Base-by-base conservation (phyloP, 1,140 invertebrate genomes). In the Lepidurus arcticus region DNA sequence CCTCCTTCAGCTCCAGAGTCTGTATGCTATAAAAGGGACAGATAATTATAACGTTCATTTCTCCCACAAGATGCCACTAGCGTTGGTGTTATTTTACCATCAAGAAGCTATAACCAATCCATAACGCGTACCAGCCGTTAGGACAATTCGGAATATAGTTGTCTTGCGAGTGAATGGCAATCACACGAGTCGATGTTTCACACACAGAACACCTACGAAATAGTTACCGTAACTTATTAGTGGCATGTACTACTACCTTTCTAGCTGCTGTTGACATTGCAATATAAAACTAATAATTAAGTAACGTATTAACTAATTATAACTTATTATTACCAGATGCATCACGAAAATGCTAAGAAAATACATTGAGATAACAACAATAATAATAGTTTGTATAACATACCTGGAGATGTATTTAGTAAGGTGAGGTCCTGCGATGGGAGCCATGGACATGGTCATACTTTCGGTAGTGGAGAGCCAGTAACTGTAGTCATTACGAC, bases 381-480 rank as follows among this genome's bases (percentile, higher is more conserved):
- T 26, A 26, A 26, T 26, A 26, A 26, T 26, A 26, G 2, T 0
- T 78, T 84, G 4, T 34, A 34, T 34, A 34, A 34, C 34, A 34
- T 86, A 92, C 91, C 91, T 90, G 5, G 94, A 96, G 82, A 98
- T 94, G 83, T 94, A 97, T 84, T 91, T 91, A 73, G 90, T 89
- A 44, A 96, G 91, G 82, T 95, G 91, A 45, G 86, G 87, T 10
- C 93, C 91, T 73, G 89, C 87, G 80, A 97, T 94, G 7, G 93
- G 93, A 21, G 90, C 91, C 94, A 96, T 96, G 83, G 91, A 91
- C 89, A 92, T 92, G 0, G 94, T 93, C 92, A 97, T 95, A 0
- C 92, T 91, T 83, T 96, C 94, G n/a, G 90, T 89, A 5, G 96
- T 97, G 26, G 93, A 94, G 0, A 98, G 85, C 96, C 96, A 98